These are phyloP conservation scores for Rana temporaria DNA, from an alignment of 2,113 vertebrate genomes.

Conservation along the genomic window DNA sequence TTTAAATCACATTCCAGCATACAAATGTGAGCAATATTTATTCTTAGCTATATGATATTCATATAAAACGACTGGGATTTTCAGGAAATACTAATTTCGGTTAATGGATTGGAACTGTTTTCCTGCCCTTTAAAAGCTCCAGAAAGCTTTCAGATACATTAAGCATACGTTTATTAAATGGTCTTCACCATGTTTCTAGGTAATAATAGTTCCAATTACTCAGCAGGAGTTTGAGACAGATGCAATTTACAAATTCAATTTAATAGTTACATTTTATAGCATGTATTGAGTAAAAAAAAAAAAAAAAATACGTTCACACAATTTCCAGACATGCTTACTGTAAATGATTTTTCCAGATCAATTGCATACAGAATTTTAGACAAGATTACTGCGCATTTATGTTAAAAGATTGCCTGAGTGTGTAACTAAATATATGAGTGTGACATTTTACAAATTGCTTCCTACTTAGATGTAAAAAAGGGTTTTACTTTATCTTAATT, in stretches of 20 bases:
- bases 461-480: too few species aligned
- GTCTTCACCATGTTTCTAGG: neutral
- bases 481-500: too few species aligned
- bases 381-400: neutral
- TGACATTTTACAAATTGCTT: too few species aligned
- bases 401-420: too few species aligned
- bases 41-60: neutral
- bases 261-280: neutral
- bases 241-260: neutral
- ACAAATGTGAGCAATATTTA: neutral
- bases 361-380: neutral
- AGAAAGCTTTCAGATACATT: slow-evolving; percentile 31
- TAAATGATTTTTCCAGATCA: neutral
- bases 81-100: neutral
- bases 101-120: slow-evolving; percentile 37
- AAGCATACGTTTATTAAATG: neutral
- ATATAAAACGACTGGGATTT: neutral
- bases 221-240: neutral
- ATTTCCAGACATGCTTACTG: neutral
- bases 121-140: slow-evolving; percentile 13
- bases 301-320: neutral
- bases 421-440: too few species aligned
- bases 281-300: neutral
- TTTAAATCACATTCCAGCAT: too few species aligned
- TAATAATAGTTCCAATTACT: slow-evolving; percentile 17